Evolutionary conservation across 2,113 vertebrate species (phyloP).

Genomic region (Chloebia gouldiae): DNA sequence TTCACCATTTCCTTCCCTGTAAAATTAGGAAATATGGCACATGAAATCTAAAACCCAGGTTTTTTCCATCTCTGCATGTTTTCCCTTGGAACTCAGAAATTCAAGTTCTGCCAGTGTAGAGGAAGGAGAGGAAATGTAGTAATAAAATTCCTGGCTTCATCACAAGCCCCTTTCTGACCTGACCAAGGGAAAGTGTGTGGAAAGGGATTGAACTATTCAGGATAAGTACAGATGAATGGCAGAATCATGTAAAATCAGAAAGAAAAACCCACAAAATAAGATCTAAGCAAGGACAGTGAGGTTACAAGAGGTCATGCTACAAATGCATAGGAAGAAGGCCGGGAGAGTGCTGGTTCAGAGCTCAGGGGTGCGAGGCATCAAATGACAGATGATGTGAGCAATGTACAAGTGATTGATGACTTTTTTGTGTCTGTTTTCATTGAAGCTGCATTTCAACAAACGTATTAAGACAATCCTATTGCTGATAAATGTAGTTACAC

Average conservation of each 20-base stretch:
- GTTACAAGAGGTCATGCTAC: background rate
- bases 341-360: background rate
- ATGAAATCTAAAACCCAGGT: background rate
- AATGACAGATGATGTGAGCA: accelerated
- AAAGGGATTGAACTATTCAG: background rate
- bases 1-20: background rate
- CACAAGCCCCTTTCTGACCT: background rate
- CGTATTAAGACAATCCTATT: accelerated
- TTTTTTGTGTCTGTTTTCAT: background rate
- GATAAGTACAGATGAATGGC: background rate
- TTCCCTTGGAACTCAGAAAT: background rate
- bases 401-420: background rate
- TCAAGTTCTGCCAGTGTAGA: background rate
- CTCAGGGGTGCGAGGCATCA: background rate
- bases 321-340: background rate
- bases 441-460: background rate
- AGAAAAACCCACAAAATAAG: background rate
- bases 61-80: slow-evolving; percentile 17
- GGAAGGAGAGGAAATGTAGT: background rate
- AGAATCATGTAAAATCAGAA: background rate
- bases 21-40: background rate
- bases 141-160: background rate
- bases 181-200: background rate
- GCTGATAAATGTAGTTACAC: background rate
- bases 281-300: background rate